Conservation (phyloP, 23 tunicate genomes). For the Ascidia mentula region DNA sequence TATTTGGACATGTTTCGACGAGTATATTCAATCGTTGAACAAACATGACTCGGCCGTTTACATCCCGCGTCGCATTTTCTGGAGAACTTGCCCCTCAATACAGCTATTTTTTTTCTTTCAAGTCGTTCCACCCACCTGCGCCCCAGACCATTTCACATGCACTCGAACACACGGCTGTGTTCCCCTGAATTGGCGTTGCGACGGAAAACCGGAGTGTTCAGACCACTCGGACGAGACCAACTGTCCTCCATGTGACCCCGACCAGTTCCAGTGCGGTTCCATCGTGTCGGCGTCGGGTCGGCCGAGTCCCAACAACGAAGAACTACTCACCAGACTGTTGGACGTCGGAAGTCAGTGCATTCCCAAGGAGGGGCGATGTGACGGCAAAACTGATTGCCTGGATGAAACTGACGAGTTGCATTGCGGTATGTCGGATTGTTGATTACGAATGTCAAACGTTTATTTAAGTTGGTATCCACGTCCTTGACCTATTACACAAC, state of each 20-base stretch:
- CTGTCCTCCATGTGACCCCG: constrained; percentile 52
- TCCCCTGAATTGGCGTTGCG: constrained; percentile 64
- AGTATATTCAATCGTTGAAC: too few relatives aligned
- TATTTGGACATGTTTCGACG: too few relatives aligned
- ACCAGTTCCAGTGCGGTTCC: constrained; percentile 43
- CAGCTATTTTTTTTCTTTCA: background rate
- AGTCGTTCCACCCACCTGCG: constrained; percentile 54
- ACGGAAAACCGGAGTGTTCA: constrained; percentile 43
- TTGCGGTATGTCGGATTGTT: constrained; percentile 36
- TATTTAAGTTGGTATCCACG: background rate
- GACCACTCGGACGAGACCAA: constrained; percentile 62
- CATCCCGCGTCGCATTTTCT: too few relatives aligned
- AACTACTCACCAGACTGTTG: constrained; percentile 16
- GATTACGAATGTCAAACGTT: background rate
- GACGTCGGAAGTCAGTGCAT: constrained; percentile 32
- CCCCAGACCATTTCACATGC: constrained; percentile 49
- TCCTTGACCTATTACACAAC: too few relatives aligned
- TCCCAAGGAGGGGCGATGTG: constrained; percentile 16
- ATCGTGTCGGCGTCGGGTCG: constrained; percentile 13
- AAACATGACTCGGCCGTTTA: too few relatives aligned
- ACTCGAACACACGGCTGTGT: constrained; percentile 28
- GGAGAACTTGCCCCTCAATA: too few relatives aligned
- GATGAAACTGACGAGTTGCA: constrained; percentile 43
- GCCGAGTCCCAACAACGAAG: background rate
- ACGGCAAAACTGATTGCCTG: constrained; percentile 41